phyloP scores from a whole-genome alignment of 2,113 vertebrate species.

The Ginglymostoma cirratum region DNA sequence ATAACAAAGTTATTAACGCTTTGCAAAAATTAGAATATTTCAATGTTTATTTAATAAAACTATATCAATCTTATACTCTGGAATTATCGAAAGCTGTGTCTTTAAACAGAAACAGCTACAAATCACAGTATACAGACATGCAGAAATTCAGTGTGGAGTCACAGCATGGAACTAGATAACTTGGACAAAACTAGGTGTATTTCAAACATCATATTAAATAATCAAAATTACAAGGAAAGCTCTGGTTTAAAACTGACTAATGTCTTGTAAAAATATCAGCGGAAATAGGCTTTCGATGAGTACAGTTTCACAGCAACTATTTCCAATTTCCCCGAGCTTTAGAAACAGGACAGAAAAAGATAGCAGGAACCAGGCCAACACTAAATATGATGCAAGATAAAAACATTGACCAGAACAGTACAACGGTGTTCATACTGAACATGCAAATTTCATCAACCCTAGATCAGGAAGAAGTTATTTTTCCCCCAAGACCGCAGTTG shows the following conservation, averaged over 20 bases:
- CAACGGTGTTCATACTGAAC: too few relatives aligned
- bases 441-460: too few relatives aligned
- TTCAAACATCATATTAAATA: not conserved
- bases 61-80: not conserved
- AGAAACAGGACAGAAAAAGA: not conserved
- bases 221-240: not conserved
- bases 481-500: too few relatives aligned
- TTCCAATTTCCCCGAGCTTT: not conserved
- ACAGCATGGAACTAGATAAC: not conserved
- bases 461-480: too few relatives aligned
- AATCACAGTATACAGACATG: not conserved
- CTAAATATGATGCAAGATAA: too few relatives aligned
- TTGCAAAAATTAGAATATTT: not conserved
- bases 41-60: not conserved
- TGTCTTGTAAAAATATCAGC: not conserved
- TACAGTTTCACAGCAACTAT: not conserved
- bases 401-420: too few relatives aligned
- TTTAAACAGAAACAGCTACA: not conserved
- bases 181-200: not conserved
- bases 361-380: not conserved
- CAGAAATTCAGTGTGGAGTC: not conserved
- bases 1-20: constrained; percentile 41
- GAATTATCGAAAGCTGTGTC: not conserved
- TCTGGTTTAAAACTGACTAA: not conserved
- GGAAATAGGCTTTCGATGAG: not conserved